Conservation (phyloP, 2,113 vertebrate genomes). For the Odocoileus hemionus region DNA sequence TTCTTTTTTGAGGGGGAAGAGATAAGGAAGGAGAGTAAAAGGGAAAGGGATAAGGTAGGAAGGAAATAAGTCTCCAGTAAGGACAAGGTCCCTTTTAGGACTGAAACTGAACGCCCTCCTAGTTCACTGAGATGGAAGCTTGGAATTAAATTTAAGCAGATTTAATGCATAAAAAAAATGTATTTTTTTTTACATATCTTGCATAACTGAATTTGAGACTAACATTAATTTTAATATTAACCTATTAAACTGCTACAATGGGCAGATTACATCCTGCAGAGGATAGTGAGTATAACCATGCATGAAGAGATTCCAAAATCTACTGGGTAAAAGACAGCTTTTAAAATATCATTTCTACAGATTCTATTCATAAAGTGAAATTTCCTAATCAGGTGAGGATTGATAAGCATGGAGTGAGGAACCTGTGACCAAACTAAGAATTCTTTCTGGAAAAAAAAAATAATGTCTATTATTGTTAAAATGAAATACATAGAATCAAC, state of each 20-base stretch:
- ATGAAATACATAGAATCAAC: neutral
- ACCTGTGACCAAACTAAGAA: neutral
- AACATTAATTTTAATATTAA: neutral
- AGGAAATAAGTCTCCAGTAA: neutral
- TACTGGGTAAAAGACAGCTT: neutral
- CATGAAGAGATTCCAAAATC: neutral
- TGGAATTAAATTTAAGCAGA: neutral
- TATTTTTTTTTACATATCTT: slow-evolving; percentile 5
- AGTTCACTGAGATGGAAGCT: neutral
- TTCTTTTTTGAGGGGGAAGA: neutral
- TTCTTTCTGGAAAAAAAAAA: neutral
- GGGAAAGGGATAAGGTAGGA: neutral
- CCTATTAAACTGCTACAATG: neutral
- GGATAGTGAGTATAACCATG: neutral
- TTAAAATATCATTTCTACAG: neutral
- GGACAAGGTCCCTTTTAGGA: neutral
- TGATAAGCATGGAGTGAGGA: neutral
- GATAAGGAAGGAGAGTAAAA: neutral
- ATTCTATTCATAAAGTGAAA: neutral
- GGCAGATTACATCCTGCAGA: neutral
- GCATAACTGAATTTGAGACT: neutral
- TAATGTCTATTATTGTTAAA: neutral
- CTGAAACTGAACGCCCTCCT: neutral
- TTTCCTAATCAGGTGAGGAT: neutral
- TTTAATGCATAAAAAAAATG: neutral